Conservation (phyloP, 2,888 invertebrate species). For the Stictocephala bisonia region DNA sequence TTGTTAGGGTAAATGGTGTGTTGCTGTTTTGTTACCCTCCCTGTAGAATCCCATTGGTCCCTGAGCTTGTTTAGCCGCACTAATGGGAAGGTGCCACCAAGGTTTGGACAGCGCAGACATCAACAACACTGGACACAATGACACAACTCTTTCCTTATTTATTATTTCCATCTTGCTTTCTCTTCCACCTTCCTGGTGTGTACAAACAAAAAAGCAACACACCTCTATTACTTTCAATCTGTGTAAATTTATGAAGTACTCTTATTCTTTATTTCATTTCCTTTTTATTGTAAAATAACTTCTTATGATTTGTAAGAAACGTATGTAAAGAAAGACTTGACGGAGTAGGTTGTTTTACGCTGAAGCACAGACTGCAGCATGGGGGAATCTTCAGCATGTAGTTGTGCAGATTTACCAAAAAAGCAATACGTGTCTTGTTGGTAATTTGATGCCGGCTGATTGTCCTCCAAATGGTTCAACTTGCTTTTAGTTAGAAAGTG, state of each 20-base stretch:
- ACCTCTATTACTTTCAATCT: conserved; percentile 46
- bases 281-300: conserved; percentile 14
- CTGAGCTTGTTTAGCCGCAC: conserved; percentile 41
- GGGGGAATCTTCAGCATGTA: conserved; percentile 53
- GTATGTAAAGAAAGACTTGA: conserved; percentile 53
- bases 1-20: conserved; percentile 53
- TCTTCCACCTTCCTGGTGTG: conserved; percentile 39
- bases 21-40: conserved; percentile 58
- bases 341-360: conserved; percentile 53
- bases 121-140: not conserved
- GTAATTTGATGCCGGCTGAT: conserved; percentile 34
- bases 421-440: conserved; percentile 42
- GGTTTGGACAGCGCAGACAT: conserved; percentile 24
- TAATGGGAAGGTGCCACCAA: conserved; percentile 35
- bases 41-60: conserved; percentile 33
- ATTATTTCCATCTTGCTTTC: conserved; percentile 33
- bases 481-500: conserved; percentile 15
- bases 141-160: conserved; percentile 9
- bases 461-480: not conserved
- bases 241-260: conserved; percentile 25
- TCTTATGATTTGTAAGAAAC: conserved; percentile 34
- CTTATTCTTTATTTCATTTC: conserved; percentile 24
- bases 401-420: conserved; percentile 31
- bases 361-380: conserved; percentile 60
- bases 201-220: conserved; percentile 53